A percentile compares a stretch with the other conserved stretches of the same genome.
Conservation (phyloP, 2,113 vertebrate genomes). For the Pluvianellus socialis region DNA sequence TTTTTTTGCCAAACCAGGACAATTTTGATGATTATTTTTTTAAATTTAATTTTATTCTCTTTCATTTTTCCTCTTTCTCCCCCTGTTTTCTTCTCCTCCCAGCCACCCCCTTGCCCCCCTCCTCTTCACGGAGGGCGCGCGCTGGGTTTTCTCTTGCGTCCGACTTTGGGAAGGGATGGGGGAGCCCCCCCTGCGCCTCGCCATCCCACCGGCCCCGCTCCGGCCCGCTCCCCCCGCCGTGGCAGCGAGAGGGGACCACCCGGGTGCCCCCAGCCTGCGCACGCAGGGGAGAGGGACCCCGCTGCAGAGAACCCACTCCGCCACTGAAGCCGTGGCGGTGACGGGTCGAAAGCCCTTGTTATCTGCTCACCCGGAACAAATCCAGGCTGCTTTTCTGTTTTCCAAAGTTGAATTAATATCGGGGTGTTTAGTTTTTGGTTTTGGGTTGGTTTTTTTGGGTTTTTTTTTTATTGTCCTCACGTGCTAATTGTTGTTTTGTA, state of each 20-base stretch:
- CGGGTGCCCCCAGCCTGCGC: not conserved
- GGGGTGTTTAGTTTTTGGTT: not conserved
- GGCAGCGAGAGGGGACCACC: not conserved
- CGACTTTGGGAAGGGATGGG: not conserved
- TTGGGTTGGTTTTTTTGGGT: not conserved
- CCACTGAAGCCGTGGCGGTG: not conserved
- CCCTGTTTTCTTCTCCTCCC: rapidly evolving
- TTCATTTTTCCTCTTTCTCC: no score
- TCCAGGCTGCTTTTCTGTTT: not conserved
- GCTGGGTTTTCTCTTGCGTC: not conserved
- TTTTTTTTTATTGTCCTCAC: not conserved
- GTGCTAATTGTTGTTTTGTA: not conserved
- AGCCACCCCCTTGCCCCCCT: not conserved
- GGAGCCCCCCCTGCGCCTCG: not conserved
- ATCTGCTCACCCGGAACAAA: not conserved
- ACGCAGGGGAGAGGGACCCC: not conserved
- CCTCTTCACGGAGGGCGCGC: not conserved
- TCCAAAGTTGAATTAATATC: not conserved
- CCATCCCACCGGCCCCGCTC: not conserved
- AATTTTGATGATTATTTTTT: not conserved
- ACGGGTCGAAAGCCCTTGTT: not conserved
- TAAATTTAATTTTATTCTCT: not conserved
- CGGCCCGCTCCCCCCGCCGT: not conserved
- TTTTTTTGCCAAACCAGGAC: not conserved
- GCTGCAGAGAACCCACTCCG: not conserved